These are phyloP conservation scores for Hycleus phaleratus DNA, from an alignment of 1,140 invertebrate genomes.

Conservation along the genomic window DNA sequence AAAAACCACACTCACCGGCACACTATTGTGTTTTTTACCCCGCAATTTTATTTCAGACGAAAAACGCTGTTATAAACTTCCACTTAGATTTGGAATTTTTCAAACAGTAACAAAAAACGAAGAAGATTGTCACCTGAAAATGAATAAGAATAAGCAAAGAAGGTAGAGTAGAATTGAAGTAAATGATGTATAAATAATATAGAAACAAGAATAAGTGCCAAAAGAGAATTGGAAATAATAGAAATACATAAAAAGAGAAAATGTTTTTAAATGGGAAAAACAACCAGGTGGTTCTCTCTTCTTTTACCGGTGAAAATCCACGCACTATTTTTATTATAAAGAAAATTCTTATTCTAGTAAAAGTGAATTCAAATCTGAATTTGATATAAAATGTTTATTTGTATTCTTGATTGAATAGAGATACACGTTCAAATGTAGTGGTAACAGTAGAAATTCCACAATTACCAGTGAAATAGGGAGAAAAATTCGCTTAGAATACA, in stretches of 20 bases:
- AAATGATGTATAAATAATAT: conserved; percentile 28
- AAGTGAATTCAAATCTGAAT: conserved; percentile 10
- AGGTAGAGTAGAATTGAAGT: conserved; percentile 14
- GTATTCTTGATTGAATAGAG: no score
- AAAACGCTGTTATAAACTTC: no score
- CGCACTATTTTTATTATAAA: conserved; percentile 2
- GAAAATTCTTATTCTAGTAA: conserved; percentile 2
- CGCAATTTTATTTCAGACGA: no score
- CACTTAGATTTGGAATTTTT: no score
- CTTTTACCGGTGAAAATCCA: neutral
- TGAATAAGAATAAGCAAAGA: neutral
- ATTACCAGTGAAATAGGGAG: no score
- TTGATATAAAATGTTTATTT: conserved; percentile 10
- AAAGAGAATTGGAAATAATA: conserved; percentile 27
- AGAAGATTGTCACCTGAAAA: no score
- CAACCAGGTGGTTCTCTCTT: conserved; percentile 7
- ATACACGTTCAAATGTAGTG: no score
- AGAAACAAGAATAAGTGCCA: conserved; percentile 23
- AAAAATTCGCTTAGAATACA: no score
- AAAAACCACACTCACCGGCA: no score
- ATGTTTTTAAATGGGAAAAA: conserved; percentile 11
- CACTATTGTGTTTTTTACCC: no score
- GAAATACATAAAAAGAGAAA: conserved; percentile 1
- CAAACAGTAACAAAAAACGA: no score
- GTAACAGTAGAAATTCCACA: no score